phyloP scores from a whole-genome alignment of 1,140 invertebrate genomes.

The Ceratoteleas bidentatus region DNA sequence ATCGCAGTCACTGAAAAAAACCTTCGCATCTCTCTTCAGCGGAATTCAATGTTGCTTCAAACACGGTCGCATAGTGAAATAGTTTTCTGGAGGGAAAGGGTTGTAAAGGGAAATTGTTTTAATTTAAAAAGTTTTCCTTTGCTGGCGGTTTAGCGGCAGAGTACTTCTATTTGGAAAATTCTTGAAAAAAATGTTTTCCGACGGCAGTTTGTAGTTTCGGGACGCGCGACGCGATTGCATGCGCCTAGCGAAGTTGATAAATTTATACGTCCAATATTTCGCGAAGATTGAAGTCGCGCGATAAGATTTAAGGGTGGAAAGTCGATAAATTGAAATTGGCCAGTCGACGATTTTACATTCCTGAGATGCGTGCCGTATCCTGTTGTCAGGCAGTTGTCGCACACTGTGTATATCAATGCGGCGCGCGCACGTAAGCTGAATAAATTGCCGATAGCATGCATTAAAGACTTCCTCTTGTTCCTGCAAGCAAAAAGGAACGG shows the following conservation, averaged over 20 bases:
- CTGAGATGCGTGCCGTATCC: slow-evolving; percentile 56
- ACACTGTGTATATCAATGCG: slow-evolving; percentile 58
- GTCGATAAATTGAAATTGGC: slow-evolving; percentile 55
- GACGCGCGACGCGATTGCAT: too few relatives aligned
- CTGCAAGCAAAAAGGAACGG: slow-evolving; percentile 23
- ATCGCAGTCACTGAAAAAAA: background rate
- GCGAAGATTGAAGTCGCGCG: slow-evolving; percentile 14
- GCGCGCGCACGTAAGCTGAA: slow-evolving; percentile 53
- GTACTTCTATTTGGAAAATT: background rate
- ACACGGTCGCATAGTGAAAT: too few relatives aligned
- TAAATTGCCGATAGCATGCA: slow-evolving; percentile 58
- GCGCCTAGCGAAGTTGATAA: background rate
- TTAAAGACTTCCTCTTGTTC: slow-evolving; percentile 56
- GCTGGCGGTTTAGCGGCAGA: too few relatives aligned
- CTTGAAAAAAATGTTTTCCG: too few relatives aligned
- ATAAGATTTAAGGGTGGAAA: slow-evolving; percentile 44
- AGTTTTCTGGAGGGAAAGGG: too few relatives aligned
- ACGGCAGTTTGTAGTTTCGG: too few relatives aligned
- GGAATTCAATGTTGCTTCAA: background rate
- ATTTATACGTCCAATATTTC: slow-evolving; percentile 11
- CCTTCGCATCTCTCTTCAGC: background rate
- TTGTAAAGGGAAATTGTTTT: too few relatives aligned
- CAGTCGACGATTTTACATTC: slow-evolving; percentile 54
- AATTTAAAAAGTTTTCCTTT: too few relatives aligned
- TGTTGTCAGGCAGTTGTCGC: slow-evolving; percentile 58